Conservation (phyloP, 2,888 invertebrate species). For the Chymomyza amoena region DNA sequence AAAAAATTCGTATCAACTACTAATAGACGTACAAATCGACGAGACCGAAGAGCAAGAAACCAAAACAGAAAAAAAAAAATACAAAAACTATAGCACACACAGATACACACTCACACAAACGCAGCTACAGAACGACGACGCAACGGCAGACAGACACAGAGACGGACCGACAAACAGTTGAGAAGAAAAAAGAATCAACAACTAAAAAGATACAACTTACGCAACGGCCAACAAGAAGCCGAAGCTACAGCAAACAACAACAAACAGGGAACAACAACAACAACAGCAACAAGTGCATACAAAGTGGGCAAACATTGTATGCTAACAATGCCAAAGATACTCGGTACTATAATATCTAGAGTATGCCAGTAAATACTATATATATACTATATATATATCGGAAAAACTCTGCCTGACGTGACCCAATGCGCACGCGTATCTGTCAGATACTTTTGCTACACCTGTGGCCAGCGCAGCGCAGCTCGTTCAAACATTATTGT, state of each 20-base stretch:
- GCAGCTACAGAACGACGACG: conserved; percentile 18
- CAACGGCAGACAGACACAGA: conserved; percentile 16
- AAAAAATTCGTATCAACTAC: conserved; percentile 61
- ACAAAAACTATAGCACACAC: conserved; percentile 40
- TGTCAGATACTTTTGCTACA: neutral
- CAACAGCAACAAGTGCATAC: conserved; percentile 26
- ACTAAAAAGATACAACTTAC: conserved; percentile 61
- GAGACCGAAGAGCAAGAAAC: conserved; percentile 31
- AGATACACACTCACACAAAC: conserved; percentile 12
- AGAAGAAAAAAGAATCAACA: conserved; percentile 16
- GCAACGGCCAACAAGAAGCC: conserved; percentile 53
- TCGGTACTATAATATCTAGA: neutral
- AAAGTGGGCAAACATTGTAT: conserved; percentile 45
- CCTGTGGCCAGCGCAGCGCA: neutral
- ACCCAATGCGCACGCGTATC: neutral
- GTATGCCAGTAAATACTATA: neutral
- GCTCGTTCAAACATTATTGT: conserved; percentile 3
- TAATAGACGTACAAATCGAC: conserved; percentile 58
- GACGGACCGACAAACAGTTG: conserved; percentile 7
- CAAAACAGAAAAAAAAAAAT: conserved; percentile 19
- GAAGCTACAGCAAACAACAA: neutral
- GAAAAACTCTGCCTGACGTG: neutral
- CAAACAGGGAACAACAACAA: conserved; percentile 22
- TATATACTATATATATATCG: too few species aligned
- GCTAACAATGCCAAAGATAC: conserved; percentile 15